A percentile compares a stretch with the other conserved stretches of the same genome.
Evolutionary conservation across 2,797 vertebrate species (phyloP).

Genomic region (Buceros bicornis): DNA sequence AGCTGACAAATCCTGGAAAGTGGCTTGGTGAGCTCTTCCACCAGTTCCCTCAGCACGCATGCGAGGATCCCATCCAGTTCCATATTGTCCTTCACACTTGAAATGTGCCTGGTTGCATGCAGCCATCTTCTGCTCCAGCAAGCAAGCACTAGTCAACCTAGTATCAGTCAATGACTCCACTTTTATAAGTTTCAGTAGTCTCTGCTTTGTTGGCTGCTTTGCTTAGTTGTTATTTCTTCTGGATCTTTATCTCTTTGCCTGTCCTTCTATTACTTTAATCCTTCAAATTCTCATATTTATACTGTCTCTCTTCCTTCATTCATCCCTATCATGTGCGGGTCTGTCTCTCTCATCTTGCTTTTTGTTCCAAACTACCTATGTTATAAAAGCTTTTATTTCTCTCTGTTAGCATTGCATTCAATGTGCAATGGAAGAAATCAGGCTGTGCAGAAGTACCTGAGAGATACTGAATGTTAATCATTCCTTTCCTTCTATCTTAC

Average conservation of each 20-base stretch:
- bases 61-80: too few species aligned
- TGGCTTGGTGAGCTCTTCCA: too few species aligned
- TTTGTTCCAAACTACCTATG: not conserved
- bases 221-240: not conserved
- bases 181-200: not conserved
- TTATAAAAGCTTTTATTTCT: not conserved
- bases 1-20: too few species aligned
- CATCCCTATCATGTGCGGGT: not conserved
- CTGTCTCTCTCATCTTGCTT: not conserved
- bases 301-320: not conserved
- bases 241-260: not conserved
- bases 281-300: not conserved
- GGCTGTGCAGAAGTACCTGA: not conserved
- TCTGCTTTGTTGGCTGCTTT: not conserved
- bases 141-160: not conserved
- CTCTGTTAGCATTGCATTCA: not conserved
- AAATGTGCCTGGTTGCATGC: not conserved
- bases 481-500: not conserved
- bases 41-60: too few species aligned
- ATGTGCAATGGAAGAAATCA: not conserved
- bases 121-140: not conserved
- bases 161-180: not conserved
- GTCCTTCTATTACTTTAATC: not conserved
- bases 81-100: not conserved
- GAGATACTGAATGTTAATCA: not conserved